Evolutionary conservation across 2,888 invertebrate species (phyloP), one percentile per base, ranked within the genome.

Genomic region (Margaritifera margaritifera): DNA sequence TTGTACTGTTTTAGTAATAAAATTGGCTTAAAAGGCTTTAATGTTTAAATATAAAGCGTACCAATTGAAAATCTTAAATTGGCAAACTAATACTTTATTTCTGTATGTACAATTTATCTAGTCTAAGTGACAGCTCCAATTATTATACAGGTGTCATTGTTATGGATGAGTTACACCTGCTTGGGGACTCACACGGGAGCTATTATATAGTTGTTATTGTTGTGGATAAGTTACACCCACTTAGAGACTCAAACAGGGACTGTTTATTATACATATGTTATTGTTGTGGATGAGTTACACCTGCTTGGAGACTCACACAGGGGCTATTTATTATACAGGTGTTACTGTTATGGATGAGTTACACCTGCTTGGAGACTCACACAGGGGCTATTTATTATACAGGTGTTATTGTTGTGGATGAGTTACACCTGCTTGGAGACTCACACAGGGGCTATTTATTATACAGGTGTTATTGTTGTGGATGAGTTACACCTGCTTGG

Each of bases 81-180:
- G 5, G 6, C 42, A 42, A 42, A 42, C 15, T 42, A 15, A 11
- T 31, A 8, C 31, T 31, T 42, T 15, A 42, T 42, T 42, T 42
- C 42, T 42, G 4, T 42, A 15, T 42, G 15, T 42, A 15, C 42
- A 42, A 42, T 42, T 42, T 42, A 42, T 42, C 42, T 3, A 15
- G 42, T 42, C 42, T 42, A 42, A 42, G 42, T 42, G 15, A 15
- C 42, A 15, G 42, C 15, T 64, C 8, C 15, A n/a, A 25, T 42
- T 42, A 42, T 42, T 11, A 42, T 42, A 42, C 15, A 42, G 1
- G 42, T 42, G 15, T 97, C 63, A 93, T 95, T 51, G 92, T 99
- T 51, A 93, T 99, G 64, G 94, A 99, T 91, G 99, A 99, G 90
- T 92, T 99, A 71, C 99, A 99, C 91, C 92, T 98, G 84, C 92